Evolutionary conservation across 2,113 vertebrate species (phyloP), one percentile per base, ranked within the genome.

Genomic region (Ciconia maguari): DNA sequence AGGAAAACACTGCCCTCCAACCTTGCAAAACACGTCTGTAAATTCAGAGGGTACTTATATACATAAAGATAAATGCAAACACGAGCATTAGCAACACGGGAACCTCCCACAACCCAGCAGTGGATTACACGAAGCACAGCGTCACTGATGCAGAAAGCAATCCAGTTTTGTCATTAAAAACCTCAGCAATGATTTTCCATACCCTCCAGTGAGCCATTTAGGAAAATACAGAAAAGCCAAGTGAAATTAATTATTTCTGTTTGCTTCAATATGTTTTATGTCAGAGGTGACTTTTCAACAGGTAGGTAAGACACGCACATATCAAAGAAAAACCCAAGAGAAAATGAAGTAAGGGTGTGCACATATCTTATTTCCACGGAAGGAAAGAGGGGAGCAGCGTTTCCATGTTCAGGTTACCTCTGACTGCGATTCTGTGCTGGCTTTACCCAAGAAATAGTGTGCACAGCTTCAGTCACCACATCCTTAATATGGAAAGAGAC

Each of bases 21-120:
- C 30, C 13, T 21, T 21, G 30, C 17, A 86, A 83, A 94, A 58
- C 6, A 42, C 0, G 0, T 8, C 25, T 36, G 19, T 49, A 64
- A 64, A 54, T 15, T 25, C 49, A 48, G 13, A 5, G 7, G 17
- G 20, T 27, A 46, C 13, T 55, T 38, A 10, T 5, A 15, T 7
- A 32, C 1, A 3, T 32, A 41, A 42, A 83, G 48, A 52, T 16
- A 68, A 87, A 32, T 25, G 13, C 32, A 48, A 62, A 41, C 7
- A 1, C 2, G 5, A 52, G 16, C 41, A 34, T 16, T 6, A 42
- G 21, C 18, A 68, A 41, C 7, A 21, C 0, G 0, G 38, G n/a
- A 29, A 64, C 30, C 42, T 75, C 36, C 46, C 46, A 41, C 16
- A n/a, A 10, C 19, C 13, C 75, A 58, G 66, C 42, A 49, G 7